A percentile compares a stretch with the other conserved stretches of the same genome.
Conservation (phyloP, 37 sponge, comb jelly and placozoan species). For the Halichondria panicea region DNA sequence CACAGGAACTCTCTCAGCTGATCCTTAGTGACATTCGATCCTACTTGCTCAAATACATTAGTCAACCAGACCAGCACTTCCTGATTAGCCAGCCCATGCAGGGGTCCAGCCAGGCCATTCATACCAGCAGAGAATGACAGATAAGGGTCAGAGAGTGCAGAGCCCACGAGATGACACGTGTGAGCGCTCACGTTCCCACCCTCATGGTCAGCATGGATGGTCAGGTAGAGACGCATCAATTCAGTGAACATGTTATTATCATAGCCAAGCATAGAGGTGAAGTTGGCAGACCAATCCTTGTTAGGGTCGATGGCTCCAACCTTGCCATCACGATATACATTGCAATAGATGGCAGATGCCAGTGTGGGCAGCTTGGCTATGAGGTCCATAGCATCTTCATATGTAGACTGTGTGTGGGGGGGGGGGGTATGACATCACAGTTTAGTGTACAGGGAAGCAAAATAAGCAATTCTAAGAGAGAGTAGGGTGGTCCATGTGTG, state of each 20-base stretch:
- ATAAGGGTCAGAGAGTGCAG: slow-evolving; percentile 97
- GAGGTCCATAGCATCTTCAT: slow-evolving; percentile 97
- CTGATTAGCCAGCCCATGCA: slow-evolving; percentile 89
- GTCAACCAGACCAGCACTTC: slow-evolving; percentile 97
- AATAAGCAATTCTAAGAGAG: neutral
- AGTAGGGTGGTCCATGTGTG: neutral
- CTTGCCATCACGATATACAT: slow-evolving; percentile 86
- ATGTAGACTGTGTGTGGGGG: slow-evolving; percentile 75
- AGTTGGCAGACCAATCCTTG: slow-evolving; percentile 97
- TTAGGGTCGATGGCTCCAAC: slow-evolving; percentile 77
- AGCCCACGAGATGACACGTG: slow-evolving; percentile 92
- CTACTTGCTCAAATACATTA: slow-evolving; percentile 72
- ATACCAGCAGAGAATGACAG: slow-evolving; percentile 95
- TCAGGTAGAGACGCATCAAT: slow-evolving; percentile 94
- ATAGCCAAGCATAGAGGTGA: slow-evolving; percentile 93
- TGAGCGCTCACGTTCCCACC: slow-evolving; percentile 99
- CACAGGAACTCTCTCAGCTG: slow-evolving; percentile 85
- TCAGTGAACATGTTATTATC: slow-evolving; percentile 73
- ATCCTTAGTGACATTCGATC: slow-evolving; percentile 79
- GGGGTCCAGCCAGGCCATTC: slow-evolving; percentile 98
- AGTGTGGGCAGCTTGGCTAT: slow-evolving; percentile 97
- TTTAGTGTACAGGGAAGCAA: neutral
- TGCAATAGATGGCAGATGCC: slow-evolving; percentile 90
- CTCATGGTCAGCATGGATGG: slow-evolving; percentile 98
- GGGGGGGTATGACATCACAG: slow-evolving; percentile 6